Evolutionary conservation across 2,888 invertebrate species (phyloP), one percentile per base, ranked within the genome.

Genomic region (Gastracanthus pulcherrimus): DNA sequence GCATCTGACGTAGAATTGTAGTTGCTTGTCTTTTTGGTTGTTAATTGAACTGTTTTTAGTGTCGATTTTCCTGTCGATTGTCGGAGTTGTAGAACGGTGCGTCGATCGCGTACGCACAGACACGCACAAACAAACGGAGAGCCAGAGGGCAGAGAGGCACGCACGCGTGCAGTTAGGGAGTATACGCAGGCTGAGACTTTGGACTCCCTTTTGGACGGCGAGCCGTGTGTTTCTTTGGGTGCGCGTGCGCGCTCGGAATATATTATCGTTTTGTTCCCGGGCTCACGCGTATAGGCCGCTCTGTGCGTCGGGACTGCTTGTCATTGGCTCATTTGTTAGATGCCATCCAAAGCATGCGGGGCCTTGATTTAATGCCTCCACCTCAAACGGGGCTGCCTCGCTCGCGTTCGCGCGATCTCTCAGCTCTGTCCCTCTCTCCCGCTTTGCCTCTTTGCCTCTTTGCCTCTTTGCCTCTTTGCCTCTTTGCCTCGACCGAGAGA

Each of bases 271-370:
- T 91, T 91, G 90, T 90, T 91, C 90, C 86, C 87, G 84, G 81
- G 84, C 86, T 85, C 86, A n/a, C n/a, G 85, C 79, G 79, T n/a
- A n/a, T n/a, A n/a, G 82, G 83, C 84, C 41, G 60, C 85, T 85
- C 83, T 38, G 84, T 79, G 81, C 78, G 83, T 83, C 82, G 85
- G 88, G 89, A 90, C 87, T 89, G 90, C 90, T 90, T 91, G 91
- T 91, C 91, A 91, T 91, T 91, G 91, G 90, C 91, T 91, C 91
- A 91, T 91, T 91, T 91, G 91, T 91, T 91, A 91, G 90, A 90
- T 88, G 91, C 91, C 91, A 91, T 90, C 91, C 90, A 89, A 91
- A 90, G 90, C 90, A 91, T 90, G 91, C 90, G 90, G 90, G 90
- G 89, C 89, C 91, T 91, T 91, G 91, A 91, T 91, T 91, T 91